A percentile compares a stretch with the other conserved stretches of the same genome.
Conservation (phyloP, 2,797 vertebrate genomes). For the Strix occidentalis region DNA sequence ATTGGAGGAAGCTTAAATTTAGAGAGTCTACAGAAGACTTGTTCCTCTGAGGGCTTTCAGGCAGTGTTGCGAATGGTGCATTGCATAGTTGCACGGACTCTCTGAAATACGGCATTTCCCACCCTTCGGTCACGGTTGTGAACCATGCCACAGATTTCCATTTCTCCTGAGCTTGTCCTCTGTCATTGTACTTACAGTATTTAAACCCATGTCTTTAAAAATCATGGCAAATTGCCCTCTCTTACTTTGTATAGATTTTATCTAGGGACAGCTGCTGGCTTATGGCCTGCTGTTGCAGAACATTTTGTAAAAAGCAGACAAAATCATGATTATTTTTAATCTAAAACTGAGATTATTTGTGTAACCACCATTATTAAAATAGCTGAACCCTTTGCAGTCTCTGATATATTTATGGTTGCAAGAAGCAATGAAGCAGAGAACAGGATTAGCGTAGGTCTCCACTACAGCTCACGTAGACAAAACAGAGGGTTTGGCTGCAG, state of each 20-base stretch:
- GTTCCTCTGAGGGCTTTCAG: neutral
- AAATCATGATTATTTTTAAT: neutral
- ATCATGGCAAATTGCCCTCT: neutral
- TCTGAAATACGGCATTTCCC: neutral
- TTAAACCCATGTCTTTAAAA: neutral
- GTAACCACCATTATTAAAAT: neutral
- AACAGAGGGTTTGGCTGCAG: neutral
- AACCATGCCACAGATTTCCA: neutral
- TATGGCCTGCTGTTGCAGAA: neutral
- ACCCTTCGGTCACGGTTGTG: rapidly evolving
- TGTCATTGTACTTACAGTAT: neutral
- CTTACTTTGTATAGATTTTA: neutral
- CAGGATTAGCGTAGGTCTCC: rapidly evolving
- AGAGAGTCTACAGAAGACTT: neutral
- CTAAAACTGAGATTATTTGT: neutral
- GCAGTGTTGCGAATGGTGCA: neutral
- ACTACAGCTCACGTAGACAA: rapidly evolving
- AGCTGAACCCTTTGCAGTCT: neutral
- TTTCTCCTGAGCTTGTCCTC: neutral
- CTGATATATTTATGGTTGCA: neutral
- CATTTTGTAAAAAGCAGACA: neutral
- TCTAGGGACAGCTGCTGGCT: neutral
- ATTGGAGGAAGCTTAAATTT: neutral
- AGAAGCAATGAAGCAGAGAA: neutral
- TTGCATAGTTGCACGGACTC: neutral